phyloP scores from a whole-genome alignment of 2,113 vertebrate genomes.

The Camelus bactrianus region DNA sequence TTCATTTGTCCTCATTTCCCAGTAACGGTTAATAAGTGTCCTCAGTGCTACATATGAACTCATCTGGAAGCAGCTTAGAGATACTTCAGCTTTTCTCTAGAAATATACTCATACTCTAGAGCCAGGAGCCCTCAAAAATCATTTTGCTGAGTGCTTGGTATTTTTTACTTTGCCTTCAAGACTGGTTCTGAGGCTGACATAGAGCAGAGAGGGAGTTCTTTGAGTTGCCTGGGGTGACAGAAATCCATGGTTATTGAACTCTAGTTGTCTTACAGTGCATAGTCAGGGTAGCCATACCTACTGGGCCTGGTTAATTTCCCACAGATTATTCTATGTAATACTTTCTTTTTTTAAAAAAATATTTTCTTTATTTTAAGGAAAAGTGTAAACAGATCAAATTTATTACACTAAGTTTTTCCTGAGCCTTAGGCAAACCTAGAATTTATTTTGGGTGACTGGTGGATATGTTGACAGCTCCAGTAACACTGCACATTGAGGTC shows the following conservation, averaged over 20 bases:
- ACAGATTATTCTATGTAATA: not conserved
- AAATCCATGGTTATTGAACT: not conserved
- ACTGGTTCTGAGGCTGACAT: not conserved
- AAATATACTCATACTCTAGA: not conserved
- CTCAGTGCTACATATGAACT: not conserved
- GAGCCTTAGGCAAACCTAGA: slow-evolving; percentile 4
- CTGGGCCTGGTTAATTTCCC: not conserved
- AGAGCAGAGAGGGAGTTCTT: not conserved
- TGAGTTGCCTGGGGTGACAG: not conserved
- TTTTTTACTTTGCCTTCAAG: not conserved
- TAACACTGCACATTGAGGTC: not conserved
- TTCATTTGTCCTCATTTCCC: not conserved
- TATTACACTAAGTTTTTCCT: not conserved
- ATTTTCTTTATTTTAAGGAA: slow-evolving; percentile 3
- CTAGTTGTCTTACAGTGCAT: not conserved
- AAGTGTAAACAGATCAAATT: not conserved
- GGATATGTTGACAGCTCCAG: not conserved
- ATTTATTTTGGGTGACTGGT: slow-evolving; percentile 9
- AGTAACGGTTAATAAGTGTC: not conserved
- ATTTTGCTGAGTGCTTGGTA: not conserved
- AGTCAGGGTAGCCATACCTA: not conserved
- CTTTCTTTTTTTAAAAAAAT: not conserved
- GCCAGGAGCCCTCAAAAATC: not conserved
- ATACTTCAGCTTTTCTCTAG: not conserved
- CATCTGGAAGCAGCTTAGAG: not conserved